Base-by-base conservation (phyloP, 1,140 invertebrate genomes). In the Caenorhabditis inopinata region DNA sequence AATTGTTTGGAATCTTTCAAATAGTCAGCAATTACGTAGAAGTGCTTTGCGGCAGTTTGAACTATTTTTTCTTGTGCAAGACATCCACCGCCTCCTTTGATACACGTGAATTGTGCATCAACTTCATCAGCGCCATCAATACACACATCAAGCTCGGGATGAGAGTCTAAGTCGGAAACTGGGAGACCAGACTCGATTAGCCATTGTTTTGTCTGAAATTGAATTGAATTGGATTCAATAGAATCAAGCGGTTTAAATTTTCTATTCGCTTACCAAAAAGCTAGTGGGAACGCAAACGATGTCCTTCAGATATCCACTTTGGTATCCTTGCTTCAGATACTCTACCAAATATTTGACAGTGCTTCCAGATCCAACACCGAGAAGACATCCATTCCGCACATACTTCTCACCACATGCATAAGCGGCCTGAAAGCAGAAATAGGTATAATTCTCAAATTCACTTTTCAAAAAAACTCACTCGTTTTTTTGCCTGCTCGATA, bases 71-170 rank as follows among this genome's bases (percentile, higher is more conserved):
- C 83, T 38, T 79, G 74, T 5, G 80, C 76, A 27, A 84, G 53
- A 38, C 83, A 84, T 16, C 83, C 83, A 21, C 83, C 83, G 12
- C 83, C 83, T 25, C 83, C 83, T 62, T 84, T 84, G 49, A 84
- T 84, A 49, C 78, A 84, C 12, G 27, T 81, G n/a, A 84, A 78
- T 11, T 81, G 76, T 9, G 27, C 18, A 45, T 84, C 83, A 12
- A 77, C 80, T 58, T 84, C 83, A 46, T 84, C 83, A 25, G 83
- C 83, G 12, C 83, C 83, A 53, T 84, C 83, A 29, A 84, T 84
- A 58, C 82, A 84, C n/a, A 84, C 79, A 48, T 83, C 83, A 16
- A 84, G 49, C 46, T 75, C 76, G 1, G 83, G 83, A 38, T 83
- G 84, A 32, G 75, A 45, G 29, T 83, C 83, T 2, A 83, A 47